phyloP scores from a whole-genome alignment of 2,113 vertebrate species.

The Crotalus horridus region DNA sequence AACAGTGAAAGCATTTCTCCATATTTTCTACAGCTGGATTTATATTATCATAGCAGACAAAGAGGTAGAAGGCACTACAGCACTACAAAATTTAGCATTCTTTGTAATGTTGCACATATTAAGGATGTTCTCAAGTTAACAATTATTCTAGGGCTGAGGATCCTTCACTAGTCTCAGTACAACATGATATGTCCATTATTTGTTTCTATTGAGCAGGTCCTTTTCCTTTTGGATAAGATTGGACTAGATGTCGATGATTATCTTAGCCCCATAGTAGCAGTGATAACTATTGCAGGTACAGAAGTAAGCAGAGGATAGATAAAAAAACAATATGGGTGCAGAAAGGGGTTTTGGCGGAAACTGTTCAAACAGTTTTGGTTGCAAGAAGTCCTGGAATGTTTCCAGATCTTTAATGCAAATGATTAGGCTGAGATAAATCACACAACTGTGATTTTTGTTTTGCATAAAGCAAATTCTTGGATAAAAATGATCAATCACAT shows the following conservation, averaged over 20 bases:
- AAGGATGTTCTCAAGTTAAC: neutral
- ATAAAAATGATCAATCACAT: neutral
- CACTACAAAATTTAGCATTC: neutral
- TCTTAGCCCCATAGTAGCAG: neutral
- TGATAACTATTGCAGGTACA: neutral
- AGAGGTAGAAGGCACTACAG: neutral
- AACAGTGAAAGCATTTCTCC: neutral
- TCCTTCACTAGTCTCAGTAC: neutral
- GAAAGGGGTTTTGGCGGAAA: neutral
- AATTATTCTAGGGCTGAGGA: neutral
- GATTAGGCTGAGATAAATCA: neutral
- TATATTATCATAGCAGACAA: neutral
- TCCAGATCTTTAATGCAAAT: neutral
- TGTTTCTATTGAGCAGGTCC: neutral
- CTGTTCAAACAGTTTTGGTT: neutral
- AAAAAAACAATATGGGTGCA: neutral
- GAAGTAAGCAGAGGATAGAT: neutral
- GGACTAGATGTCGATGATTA: neutral
- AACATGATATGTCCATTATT: neutral
- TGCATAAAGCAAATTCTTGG: neutral
- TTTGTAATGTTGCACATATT: neutral
- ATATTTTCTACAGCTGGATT: neutral
- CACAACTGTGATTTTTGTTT: neutral
- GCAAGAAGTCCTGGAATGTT: neutral
- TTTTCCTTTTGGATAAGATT: neutral